Base-by-base conservation (phyloP, 2,888 invertebrate genomes). In the Drosophila neutralis region DNA sequence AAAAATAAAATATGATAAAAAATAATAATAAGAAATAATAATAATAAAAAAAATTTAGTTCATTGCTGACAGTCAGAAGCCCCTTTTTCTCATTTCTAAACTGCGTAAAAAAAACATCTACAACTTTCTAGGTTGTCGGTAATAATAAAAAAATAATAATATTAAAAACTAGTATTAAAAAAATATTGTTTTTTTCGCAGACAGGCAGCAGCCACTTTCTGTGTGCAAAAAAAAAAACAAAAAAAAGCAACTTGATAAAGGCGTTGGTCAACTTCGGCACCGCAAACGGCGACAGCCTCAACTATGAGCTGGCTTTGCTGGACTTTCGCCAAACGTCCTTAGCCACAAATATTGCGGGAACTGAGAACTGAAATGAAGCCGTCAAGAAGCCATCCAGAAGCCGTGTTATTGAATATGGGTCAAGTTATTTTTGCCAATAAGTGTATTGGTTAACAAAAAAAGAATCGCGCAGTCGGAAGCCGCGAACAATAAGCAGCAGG, bases 261-360 rank as follows among this genome's bases (percentile, higher is more conserved):
- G 24, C 65, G 31, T 52, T 62, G 59, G 51, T 56, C 59, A 75
- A 56, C 56, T 35, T 45, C 60, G 57, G 27, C 60, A 64, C 57
- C 42, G 52, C 64, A 75, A 66, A 42, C 29, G 51, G 18, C 21
- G 36, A 42, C 42, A 59, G 38, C 13, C 45, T 52, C 42, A 52
- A 33, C 48, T n/a, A 31, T 18, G 52, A 73, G 40, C 51, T 27
- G 51, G 33, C n/a, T 31, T 38, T n/a, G 29, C 62, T 52, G 31
- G 57, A 60, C 59, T 59, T 35, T 52, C 4, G n/a, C 54, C 40
- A 64, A 40, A 24, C 5, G 27, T n/a, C 13, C 31, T 38, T 15
- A 31, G 31, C 33, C 51, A n/a, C 38, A 51, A 65, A 56, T 49
- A 40, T 13, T 33, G 15, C 29, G 21, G 27, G 31, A 29, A 38